These are phyloP conservation scores for Drosophila ironensis DNA, from an alignment of 1,140 invertebrate species.

Conservation along the genomic window DNA sequence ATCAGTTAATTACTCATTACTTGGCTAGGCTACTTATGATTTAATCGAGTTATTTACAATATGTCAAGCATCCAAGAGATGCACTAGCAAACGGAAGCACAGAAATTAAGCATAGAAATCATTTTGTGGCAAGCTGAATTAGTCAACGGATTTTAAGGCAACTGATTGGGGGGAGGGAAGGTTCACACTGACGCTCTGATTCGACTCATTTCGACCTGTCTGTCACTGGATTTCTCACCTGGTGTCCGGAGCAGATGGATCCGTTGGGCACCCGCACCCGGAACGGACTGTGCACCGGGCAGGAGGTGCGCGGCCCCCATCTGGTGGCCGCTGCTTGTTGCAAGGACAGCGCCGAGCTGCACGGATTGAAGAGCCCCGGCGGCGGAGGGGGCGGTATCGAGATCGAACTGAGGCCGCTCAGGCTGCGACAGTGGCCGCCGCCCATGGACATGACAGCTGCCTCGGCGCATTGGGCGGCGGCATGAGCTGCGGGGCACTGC, in stretches of 20 bases:
- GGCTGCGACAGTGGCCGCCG: conserved; percentile 69
- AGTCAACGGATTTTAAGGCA: conserved; percentile 72
- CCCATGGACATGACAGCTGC: conserved; percentile 40
- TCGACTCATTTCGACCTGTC: not conserved
- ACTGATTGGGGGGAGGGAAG: conserved; percentile 23
- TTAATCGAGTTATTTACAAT: conserved; percentile 14
- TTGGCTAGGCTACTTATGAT: conserved; percentile 35
- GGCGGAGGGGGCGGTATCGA: conserved; percentile 73
- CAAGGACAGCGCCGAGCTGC: conserved; percentile 76
- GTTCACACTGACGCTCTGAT: not conserved
- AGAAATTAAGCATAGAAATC: conserved; percentile 53
- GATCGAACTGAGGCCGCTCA: conserved; percentile 72
- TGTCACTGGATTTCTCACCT: conserved; percentile 68
- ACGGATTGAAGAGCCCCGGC: conserved; percentile 80
- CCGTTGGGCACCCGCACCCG: conserved; percentile 85
- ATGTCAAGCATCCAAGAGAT: not conserved
- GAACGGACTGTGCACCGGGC: conserved; percentile 86
- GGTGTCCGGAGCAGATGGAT: conserved; percentile 83
- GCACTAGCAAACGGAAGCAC: conserved; percentile 51
- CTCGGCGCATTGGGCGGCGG: conserved; percentile 36
- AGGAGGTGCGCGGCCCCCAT: conserved; percentile 82
- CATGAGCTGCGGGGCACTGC: conserved; percentile 34
- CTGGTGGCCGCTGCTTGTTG: conserved; percentile 60
- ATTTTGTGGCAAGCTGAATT: conserved; percentile 78
- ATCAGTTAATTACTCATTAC: too few relatives aligned